Percentiles rank a stretch among this genome's conserved stretches.
Conservation (phyloP, 2,797 vertebrate species). For the Garrulus glandarius region DNA sequence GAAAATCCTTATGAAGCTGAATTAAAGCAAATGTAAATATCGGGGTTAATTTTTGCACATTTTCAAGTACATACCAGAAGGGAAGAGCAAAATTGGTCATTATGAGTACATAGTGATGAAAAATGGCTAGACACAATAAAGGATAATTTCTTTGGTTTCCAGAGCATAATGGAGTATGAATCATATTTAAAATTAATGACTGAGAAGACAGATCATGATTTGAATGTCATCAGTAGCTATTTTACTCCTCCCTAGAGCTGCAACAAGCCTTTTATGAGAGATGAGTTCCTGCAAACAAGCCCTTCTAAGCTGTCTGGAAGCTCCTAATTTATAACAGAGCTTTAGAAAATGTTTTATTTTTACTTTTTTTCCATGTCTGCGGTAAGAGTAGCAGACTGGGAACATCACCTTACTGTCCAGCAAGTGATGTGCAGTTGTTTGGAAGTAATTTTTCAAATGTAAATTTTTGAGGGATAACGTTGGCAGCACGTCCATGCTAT, state of each 20-base stretch:
- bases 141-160: conserved; percentile 77
- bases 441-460: neutral
- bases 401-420: conserved; percentile 3
- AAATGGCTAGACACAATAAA: conserved; percentile 74
- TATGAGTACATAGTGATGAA: conserved; percentile 71
- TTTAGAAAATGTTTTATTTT: conserved; percentile 64
- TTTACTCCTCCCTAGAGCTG: conserved; percentile 70
- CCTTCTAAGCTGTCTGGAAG: conserved; percentile 58
- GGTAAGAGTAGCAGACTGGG: neutral
- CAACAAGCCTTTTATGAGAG: conserved; percentile 66
- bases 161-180: conserved; percentile 75
- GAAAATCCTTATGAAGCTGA: conserved; percentile 60
- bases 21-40: conserved; percentile 70
- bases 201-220: conserved; percentile 74
- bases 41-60: conserved; percentile 66
- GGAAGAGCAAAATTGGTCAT: conserved; percentile 71
- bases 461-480: neutral
- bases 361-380: neutral
- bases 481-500: neutral
- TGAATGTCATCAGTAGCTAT: conserved; percentile 78
- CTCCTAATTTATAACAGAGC: conserved; percentile 62
- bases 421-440: neutral
- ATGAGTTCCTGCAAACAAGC: conserved; percentile 66
- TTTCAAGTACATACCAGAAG: conserved; percentile 54
- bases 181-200: conserved; percentile 80